These are phyloP conservation scores for Hypercompe scribonia DNA, from an alignment of 2,888 invertebrate species.

Conservation along the genomic window DNA sequence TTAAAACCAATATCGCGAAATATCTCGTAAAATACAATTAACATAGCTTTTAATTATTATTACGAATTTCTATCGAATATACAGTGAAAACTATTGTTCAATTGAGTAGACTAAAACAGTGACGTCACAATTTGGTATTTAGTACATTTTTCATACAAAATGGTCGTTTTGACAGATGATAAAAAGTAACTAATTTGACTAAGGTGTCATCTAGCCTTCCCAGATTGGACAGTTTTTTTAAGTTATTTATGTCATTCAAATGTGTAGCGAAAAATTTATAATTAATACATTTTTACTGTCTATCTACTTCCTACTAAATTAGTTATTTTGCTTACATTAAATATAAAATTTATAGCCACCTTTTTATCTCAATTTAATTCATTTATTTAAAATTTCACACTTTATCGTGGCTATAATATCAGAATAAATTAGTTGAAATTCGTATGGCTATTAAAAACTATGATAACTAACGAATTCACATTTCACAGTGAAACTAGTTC, in stretches of 20 bases:
- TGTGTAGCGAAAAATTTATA: not conserved
- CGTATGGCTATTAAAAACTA: not conserved
- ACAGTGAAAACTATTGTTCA: too few species aligned
- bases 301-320: not conserved
- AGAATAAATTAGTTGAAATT: constrained; percentile 1
- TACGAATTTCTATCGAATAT: too few species aligned
- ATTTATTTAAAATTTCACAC: constrained; percentile 13
- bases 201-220: too few species aligned
- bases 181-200: too few species aligned
- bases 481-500: not conserved
- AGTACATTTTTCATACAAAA: too few species aligned
- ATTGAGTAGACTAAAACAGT: too few species aligned
- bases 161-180: too few species aligned
- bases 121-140: too few species aligned
- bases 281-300: not conserved
- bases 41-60: too few species aligned
- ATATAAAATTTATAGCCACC: not conserved
- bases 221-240: not conserved
- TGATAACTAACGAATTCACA: not conserved
- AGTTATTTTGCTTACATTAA: not conserved
- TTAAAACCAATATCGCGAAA: too few species aligned
- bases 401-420: constrained; percentile 8
- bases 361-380: not conserved
- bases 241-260: not conserved
- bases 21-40: too few species aligned